Evolutionary conservation across 2,113 vertebrate genomes (phyloP).

Genomic region (Eupsittula cactorum): DNA sequence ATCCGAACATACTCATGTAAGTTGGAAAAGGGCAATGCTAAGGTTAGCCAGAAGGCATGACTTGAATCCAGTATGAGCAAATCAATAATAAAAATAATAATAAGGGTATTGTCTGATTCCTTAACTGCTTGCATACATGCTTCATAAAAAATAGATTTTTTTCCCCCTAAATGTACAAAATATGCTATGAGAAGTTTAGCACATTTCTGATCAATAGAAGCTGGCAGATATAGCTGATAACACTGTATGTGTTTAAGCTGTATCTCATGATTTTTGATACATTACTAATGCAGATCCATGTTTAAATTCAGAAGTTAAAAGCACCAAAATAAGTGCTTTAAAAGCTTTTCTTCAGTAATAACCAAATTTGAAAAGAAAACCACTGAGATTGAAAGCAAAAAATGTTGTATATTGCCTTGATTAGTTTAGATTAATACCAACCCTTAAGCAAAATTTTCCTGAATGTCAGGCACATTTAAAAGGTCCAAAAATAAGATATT

Average conservation of each 20-base stretch:
- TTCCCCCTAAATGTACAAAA: not conserved
- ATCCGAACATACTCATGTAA: not conserved
- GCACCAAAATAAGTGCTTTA: not conserved
- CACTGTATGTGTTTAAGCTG: not conserved
- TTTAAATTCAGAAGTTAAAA: not conserved
- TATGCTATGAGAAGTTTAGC: not conserved
- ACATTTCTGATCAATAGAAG: not conserved
- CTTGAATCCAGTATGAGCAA: not conserved
- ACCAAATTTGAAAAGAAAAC: not conserved
- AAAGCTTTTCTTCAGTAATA: not conserved
- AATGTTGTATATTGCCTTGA: not conserved
- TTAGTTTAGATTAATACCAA: constrained; percentile 4
- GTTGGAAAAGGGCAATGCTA: not conserved
- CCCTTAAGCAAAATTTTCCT: not conserved
- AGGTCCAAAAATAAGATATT: constrained; percentile 36
- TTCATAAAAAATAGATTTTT: not conserved
- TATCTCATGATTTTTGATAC: not conserved
- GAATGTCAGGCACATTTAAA: constrained; percentile 32
- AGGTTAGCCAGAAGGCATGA: constrained; percentile 31
- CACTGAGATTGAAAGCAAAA: not conserved
- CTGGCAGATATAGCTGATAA: not conserved
- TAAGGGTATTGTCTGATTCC: not conserved
- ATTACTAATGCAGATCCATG: not conserved
- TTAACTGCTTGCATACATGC: not conserved
- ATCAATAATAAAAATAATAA: not conserved